Evolutionary conservation across 2,888 invertebrate species (phyloP).

Genomic region (Polyommatus iphigenia): DNA sequence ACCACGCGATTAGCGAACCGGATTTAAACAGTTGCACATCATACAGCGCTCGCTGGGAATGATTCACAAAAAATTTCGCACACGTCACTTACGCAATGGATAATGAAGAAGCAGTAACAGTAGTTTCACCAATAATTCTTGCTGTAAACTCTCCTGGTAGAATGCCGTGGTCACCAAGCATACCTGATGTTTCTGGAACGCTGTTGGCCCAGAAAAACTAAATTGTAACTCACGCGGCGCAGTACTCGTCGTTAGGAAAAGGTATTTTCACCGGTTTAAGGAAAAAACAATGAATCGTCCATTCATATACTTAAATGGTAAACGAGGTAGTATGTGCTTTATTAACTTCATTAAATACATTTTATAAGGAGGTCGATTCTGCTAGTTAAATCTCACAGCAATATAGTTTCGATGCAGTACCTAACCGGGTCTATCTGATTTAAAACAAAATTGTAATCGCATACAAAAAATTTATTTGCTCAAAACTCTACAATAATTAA

Average conservation of each 20-base stretch:
- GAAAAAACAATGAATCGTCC: conserved; percentile 2
- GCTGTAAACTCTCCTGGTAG: background rate
- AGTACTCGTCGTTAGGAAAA: conserved; percentile 10
- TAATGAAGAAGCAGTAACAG: background rate
- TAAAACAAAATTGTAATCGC: background rate
- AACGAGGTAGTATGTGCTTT: background rate
- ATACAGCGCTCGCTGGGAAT: background rate
- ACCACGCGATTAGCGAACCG: background rate
- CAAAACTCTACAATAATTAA: background rate
- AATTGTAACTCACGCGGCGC: conserved; percentile 4
- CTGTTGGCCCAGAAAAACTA: conserved; percentile 8
- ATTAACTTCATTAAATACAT: conserved; percentile 4
- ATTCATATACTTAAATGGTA: conserved; percentile 21
- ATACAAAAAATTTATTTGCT: background rate
- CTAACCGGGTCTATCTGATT: too few species aligned
- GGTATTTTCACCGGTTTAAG: conserved; percentile 23
- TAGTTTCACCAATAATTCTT: background rate
- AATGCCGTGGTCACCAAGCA: background rate
- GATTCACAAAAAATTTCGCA: background rate
- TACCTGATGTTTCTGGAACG: conserved; percentile 14
- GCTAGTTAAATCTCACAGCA: background rate
- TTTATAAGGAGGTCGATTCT: background rate
- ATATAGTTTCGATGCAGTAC: background rate
- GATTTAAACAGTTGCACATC: background rate
- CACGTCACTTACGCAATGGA: background rate